phyloP scores from a whole-genome alignment of 1,140 invertebrate genomes.

The Zelostemma sp. region DNA sequence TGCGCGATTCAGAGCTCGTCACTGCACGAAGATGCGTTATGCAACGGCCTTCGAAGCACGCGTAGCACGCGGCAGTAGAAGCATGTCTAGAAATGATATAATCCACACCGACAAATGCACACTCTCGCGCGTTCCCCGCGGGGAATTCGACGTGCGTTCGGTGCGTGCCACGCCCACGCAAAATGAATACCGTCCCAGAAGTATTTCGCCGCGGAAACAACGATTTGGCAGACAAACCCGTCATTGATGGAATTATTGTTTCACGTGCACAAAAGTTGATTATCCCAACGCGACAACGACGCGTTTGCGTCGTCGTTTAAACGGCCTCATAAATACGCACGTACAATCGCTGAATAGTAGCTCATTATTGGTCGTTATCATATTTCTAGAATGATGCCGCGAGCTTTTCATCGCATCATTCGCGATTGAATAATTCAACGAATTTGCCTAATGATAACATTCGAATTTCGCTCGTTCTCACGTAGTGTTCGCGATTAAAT shows the following conservation, averaged over 20 bases:
- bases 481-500: background rate
- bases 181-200: too few species aligned
- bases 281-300: too few species aligned
- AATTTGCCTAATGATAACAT: constrained; percentile 8
- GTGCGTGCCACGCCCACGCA: too few species aligned
- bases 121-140: background rate
- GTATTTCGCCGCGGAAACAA: too few species aligned
- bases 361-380: constrained; percentile 22
- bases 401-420: background rate
- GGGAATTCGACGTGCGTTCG: constrained; percentile 4
- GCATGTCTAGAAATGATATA: too few species aligned
- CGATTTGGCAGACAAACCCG: too few species aligned
- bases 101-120: too few species aligned
- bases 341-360: constrained; percentile 7
- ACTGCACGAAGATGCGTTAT: constrained; percentile 6
- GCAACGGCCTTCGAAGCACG: constrained; percentile 10
- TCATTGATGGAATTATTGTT: too few species aligned
- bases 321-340: constrained; percentile 25
- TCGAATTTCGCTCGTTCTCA: background rate
- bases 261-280: too few species aligned
- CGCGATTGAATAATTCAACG: background rate
- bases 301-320: constrained; percentile 24
- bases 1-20: too few species aligned
- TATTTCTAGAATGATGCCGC: background rate
- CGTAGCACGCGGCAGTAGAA: background rate